Conservation (phyloP, 2,888 invertebrate species). For the Xestia c-nigrum region DNA sequence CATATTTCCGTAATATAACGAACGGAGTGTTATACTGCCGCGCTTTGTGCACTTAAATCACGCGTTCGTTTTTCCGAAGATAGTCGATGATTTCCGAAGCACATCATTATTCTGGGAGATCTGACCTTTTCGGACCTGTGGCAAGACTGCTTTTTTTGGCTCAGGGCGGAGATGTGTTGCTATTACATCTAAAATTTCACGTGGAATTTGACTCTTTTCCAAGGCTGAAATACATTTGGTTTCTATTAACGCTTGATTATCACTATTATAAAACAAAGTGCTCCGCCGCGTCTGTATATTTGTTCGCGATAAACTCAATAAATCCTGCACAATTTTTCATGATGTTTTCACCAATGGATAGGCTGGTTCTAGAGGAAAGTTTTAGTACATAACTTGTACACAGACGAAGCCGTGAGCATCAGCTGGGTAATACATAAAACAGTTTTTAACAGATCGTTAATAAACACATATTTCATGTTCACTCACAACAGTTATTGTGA, state of each 20-base stretch:
- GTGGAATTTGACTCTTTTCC: constrained; percentile 32
- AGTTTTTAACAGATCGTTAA: background rate
- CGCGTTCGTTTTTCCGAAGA: background rate
- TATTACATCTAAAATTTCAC: constrained; percentile 31
- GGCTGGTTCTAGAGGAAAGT: too few species aligned
- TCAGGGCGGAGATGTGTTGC: constrained; percentile 13
- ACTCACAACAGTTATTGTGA: background rate
- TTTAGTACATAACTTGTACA: too few species aligned
- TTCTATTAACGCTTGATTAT: background rate
- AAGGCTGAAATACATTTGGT: constrained; percentile 31
- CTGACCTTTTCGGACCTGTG: constrained; percentile 5
- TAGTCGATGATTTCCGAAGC: background rate
- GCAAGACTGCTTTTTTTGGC: constrained; percentile 4
- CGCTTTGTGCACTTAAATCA: background rate
- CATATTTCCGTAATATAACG: background rate
- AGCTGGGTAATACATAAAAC: background rate
- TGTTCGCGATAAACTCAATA: too few species aligned
- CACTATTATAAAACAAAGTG: too few species aligned
- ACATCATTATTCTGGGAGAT: background rate
- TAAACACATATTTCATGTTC: background rate
- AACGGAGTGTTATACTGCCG: background rate
- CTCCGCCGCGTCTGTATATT: too few species aligned
- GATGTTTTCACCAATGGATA: too few species aligned
- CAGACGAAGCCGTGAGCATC: too few species aligned
- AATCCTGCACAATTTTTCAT: too few species aligned